A percentile compares a stretch with the other conserved stretches of the same genome.
Evolutionary conservation across 2,797 vertebrate genomes (phyloP).

Genomic region (Galago senegalensis): DNA sequence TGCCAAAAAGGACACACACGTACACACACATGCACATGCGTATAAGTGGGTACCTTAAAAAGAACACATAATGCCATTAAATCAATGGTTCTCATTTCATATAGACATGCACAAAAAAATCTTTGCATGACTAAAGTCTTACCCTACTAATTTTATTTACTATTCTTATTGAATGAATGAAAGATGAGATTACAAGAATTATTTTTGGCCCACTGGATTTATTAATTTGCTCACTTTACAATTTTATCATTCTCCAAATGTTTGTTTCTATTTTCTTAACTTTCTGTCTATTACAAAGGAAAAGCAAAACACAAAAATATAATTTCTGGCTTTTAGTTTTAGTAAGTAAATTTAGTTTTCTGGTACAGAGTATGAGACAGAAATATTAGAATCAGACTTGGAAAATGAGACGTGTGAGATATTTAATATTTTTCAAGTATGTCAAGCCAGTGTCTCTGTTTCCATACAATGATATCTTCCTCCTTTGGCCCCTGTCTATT

Average conservation of each 20-base stretch:
- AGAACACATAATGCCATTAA: background rate
- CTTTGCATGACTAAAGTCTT: background rate
- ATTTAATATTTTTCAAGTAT: background rate
- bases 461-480: background rate
- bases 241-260: background rate
- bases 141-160: background rate
- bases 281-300: slow-evolving; percentile 21
- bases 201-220: background rate
- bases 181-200: background rate
- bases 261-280: slow-evolving; percentile 39
- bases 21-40: background rate
- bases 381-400: background rate
- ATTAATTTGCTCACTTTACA: background rate
- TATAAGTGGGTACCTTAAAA: background rate
- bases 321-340: background rate
- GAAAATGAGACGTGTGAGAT: background rate
- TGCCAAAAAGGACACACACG: background rate
- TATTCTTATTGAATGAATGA: background rate
- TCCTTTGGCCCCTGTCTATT: background rate
- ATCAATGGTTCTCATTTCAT: background rate
- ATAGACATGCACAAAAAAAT: background rate
- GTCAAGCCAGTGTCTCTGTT: background rate
- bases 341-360: slow-evolving; percentile 43
- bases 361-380: background rate
- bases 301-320: background rate